Evolutionary conservation across 64 coral and sea anemone species (phyloP).

Genomic region (Pachyseris speciosa): DNA sequence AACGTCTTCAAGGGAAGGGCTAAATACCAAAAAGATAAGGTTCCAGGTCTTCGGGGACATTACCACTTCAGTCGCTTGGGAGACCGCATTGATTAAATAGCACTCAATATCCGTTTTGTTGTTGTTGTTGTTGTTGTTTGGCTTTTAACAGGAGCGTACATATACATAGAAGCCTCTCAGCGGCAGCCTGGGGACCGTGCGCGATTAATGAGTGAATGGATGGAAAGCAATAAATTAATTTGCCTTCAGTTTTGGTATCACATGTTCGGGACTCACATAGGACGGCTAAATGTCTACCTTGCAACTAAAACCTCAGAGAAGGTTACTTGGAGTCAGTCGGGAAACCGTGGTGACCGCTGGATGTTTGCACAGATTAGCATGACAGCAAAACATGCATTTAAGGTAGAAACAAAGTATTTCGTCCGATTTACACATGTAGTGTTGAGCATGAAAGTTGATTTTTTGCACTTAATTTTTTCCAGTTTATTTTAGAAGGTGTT

Average conservation of each 20-base stretch:
- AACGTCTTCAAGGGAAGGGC: no score
- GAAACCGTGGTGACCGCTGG: constrained; percentile 34
- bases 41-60: no score
- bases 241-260: constrained; percentile 67
- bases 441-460: background rate
- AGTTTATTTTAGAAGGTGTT: constrained; percentile 24
- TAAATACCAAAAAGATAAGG: no score
- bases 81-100: no score
- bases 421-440: background rate
- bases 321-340: constrained; percentile 6
- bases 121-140: no score
- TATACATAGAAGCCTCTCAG: constrained; percentile 44
- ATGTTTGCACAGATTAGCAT: constrained; percentile 24
- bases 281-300: background rate
- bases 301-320: constrained; percentile 4
- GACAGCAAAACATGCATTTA: background rate
- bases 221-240: background rate
- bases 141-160: constrained; percentile 23
- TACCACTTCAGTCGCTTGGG: no score
- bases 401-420: background rate
- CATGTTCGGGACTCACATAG: constrained; percentile 53
- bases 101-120: no score
- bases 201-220: constrained; percentile 32
- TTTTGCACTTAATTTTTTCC: background rate
- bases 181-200: background rate